Percentiles rank a stretch among this genome's conserved stretches.
phyloP scores from a whole-genome alignment of 2,797 vertebrate species.

The Pangasius mekongensis region DNA sequence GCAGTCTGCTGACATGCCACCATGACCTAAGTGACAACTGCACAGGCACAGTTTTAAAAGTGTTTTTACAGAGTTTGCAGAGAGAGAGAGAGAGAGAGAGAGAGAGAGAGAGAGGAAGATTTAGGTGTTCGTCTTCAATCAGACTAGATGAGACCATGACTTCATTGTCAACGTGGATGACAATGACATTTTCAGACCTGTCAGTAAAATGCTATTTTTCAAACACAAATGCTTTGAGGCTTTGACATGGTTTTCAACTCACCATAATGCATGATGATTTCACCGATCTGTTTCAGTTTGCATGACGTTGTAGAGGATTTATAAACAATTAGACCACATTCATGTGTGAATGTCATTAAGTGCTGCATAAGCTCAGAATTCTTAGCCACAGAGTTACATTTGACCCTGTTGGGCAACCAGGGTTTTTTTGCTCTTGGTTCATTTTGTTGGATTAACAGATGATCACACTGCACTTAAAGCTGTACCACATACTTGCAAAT shows the following conservation, averaged over 20 bases:
- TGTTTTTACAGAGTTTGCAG: conserved; percentile 39
- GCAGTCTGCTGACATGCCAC: conserved; percentile 28
- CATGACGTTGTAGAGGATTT: conserved; percentile 41
- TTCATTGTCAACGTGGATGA: conserved; percentile 69
- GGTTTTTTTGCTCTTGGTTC: not conserved
- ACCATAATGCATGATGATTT: conserved; percentile 67
- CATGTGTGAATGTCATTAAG: conserved; percentile 65
- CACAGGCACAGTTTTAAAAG: not conserved
- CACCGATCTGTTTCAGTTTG: conserved; percentile 55
- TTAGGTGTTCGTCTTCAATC: conserved; percentile 56
- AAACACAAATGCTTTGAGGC: conserved; percentile 67
- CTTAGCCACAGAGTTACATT: conserved; percentile 39
- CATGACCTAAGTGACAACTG: conserved; percentile 59
- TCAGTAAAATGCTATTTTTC: conserved; percentile 67
- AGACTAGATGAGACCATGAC: conserved; percentile 64
- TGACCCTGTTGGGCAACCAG: conserved; percentile 7
- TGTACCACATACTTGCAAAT: not conserved
- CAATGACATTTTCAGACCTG: conserved; percentile 74
- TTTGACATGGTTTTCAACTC: conserved; percentile 64
- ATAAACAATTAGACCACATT: conserved; percentile 57
- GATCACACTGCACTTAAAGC: not conserved
- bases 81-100: not conserved
- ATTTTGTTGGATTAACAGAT: conserved; percentile 17
- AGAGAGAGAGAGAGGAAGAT: not conserved
- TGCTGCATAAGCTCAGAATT: conserved; percentile 43